Conservation (phyloP, 2,888 invertebrate species). For the Trichogramma dendrolimi region DNA sequence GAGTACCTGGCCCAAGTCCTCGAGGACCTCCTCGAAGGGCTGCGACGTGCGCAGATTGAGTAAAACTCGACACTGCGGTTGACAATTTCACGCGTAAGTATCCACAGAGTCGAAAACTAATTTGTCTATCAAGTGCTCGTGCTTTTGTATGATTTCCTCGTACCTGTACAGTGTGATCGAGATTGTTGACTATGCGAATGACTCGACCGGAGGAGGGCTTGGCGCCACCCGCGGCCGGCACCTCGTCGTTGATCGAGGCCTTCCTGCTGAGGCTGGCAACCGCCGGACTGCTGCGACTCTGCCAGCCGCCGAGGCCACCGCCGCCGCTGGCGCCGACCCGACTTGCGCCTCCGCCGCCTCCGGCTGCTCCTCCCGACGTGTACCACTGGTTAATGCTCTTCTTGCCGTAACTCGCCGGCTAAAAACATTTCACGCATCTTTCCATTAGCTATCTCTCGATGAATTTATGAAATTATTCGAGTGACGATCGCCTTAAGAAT, state of each 20-base stretch:
- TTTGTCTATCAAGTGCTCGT: no score
- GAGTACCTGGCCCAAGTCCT: slow-evolving; percentile 87
- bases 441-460: background rate
- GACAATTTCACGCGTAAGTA: background rate
- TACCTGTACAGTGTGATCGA: slow-evolving; percentile 81
- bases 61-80: slow-evolving; percentile 75
- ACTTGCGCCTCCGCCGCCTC: slow-evolving; percentile 52
- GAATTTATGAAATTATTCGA: no score
- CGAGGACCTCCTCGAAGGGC: slow-evolving; percentile 89
- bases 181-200: slow-evolving; percentile 89
- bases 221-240: slow-evolving; percentile 65
- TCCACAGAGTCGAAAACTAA: no score
- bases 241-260: slow-evolving; percentile 78
- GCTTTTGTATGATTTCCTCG: no score
- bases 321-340: slow-evolving; percentile 39
- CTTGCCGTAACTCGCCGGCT: slow-evolving; percentile 87
- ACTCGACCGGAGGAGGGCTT: slow-evolving; percentile 81
- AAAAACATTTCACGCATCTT: slow-evolving; percentile 35
- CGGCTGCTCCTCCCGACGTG: slow-evolving; percentile 55
- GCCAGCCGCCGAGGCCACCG: slow-evolving; percentile 45
- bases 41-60: slow-evolving; percentile 88
- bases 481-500: no score
- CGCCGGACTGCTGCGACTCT: slow-evolving; percentile 60
- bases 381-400: slow-evolving; percentile 89
- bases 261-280: slow-evolving; percentile 68